phyloP scores from a whole-genome alignment of 2,888 invertebrate species.

The Coelinius sp. region DNA sequence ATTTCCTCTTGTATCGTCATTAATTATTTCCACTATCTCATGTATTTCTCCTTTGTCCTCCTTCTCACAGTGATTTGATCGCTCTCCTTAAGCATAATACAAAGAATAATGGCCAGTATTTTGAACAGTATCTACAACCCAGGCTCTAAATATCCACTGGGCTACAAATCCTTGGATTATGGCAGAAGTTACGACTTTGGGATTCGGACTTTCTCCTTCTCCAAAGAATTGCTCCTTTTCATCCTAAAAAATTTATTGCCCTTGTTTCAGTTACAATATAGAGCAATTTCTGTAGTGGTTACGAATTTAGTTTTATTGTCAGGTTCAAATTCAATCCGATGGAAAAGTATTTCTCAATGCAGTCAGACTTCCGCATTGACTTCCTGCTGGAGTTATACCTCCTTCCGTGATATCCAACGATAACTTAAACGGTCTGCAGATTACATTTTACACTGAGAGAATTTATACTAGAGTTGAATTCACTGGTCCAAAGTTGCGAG shows the following conservation, averaged over 20 bases:
- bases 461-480: slow-evolving; percentile 31
- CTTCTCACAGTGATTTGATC: not conserved
- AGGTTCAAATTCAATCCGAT: not conserved
- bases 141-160: not conserved
- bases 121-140: not conserved
- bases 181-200: not conserved
- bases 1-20: not conserved
- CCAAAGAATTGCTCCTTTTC: not conserved
- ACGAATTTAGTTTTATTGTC: slow-evolving; percentile 2
- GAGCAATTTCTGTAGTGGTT: not conserved
- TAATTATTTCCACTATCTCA: not conserved
- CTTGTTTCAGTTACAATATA: not conserved
- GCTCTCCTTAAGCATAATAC: not conserved
- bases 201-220: not conserved
- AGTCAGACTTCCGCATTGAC: not conserved
- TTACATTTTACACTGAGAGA: slow-evolving; percentile 31
- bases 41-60: not conserved
- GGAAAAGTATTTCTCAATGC: not conserved
- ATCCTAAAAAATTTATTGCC: too few relatives aligned
- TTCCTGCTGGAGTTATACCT: not conserved
- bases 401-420: slow-evolving; percentile 13
- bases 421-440: slow-evolving; percentile 35
- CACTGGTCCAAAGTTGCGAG: slow-evolving; percentile 25
- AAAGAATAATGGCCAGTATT: not conserved
- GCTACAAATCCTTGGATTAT: slow-evolving; percentile 5